phyloP scores from a whole-genome alignment of 2,888 invertebrate genomes.

The Calameuta filiformis region DNA sequence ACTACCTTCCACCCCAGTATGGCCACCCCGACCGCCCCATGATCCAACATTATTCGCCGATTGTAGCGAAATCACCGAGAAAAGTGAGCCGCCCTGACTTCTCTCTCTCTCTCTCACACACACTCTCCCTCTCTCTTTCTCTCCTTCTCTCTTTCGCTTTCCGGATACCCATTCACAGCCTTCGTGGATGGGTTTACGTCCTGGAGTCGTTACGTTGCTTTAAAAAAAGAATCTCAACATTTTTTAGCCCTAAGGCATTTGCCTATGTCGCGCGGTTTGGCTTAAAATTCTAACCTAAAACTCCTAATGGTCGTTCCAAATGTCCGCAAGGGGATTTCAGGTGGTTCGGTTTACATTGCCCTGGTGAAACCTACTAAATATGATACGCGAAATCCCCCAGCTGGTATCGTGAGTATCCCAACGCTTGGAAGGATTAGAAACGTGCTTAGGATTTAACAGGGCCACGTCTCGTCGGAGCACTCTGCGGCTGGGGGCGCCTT shows the following conservation, averaged over 20 bases:
- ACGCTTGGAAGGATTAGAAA: background rate
- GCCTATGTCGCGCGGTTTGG: background rate
- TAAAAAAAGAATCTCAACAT: background rate
- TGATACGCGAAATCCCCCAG: background rate
- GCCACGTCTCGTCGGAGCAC: background rate
- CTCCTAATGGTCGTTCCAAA: background rate
- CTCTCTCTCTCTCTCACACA: background rate
- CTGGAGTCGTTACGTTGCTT: background rate
- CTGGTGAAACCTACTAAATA: background rate
- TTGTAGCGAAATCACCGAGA: slow-evolving; percentile 37
- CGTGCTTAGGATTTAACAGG: background rate
- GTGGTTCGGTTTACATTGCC: background rate
- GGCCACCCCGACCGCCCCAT: slow-evolving; percentile 27
- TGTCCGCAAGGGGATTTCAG: background rate
- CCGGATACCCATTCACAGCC: slow-evolving; percentile 20
- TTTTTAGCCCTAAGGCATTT: background rate
- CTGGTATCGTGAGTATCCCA: background rate
- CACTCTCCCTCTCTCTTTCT: background rate
- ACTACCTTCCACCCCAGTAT: slow-evolving; percentile 27
- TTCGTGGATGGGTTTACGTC: background rate
- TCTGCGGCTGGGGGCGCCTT: background rate
- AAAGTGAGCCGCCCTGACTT: slow-evolving; percentile 18
- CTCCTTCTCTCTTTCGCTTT: background rate
- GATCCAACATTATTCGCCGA: slow-evolving; percentile 40
- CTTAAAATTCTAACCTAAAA: background rate